A percentile compares a stretch with the other conserved stretches of the same genome.
Evolutionary conservation across 2,113 vertebrate species (phyloP).

Genomic region (Mesitornis unicolor): DNA sequence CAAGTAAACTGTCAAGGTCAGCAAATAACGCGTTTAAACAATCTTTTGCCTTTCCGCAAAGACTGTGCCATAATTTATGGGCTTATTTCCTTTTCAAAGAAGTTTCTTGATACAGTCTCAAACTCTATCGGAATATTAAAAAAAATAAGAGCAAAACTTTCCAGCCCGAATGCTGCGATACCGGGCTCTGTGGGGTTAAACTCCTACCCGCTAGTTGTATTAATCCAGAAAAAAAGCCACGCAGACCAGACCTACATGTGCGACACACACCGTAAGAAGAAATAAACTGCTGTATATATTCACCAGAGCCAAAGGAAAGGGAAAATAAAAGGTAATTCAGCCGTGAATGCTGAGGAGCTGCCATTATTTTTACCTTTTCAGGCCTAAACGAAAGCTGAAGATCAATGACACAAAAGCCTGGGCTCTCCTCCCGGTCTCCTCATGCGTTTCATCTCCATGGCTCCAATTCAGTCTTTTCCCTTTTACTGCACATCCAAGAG

Average conservation of each 20-base stretch:
- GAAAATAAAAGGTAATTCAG: not conserved
- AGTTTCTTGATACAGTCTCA: conserved; percentile 16
- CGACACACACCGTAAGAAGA: not conserved
- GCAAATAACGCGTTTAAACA: conserved; percentile 62
- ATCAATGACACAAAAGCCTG: not conserved
- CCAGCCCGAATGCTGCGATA: not conserved
- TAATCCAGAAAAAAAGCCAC: not conserved
- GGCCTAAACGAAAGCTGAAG: not conserved
- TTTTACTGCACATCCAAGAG: not conserved
- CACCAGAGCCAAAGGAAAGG: not conserved
- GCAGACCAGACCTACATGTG: not conserved
- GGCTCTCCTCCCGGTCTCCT: not conserved
- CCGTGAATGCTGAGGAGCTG: fast-evolving
- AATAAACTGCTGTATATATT: not conserved
- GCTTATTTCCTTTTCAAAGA: conserved; percentile 33
- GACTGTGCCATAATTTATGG: conserved; percentile 38
- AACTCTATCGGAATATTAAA: not conserved
- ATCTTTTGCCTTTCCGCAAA: conserved; percentile 55
- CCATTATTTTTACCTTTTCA: not conserved
- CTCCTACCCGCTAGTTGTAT: not conserved
- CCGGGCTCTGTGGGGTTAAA: not conserved
- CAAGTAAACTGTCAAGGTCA: conserved; percentile 69
- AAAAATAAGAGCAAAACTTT: not conserved
- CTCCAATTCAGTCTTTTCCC: not conserved
- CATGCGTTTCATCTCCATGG: not conserved